Conservation (phyloP, 1,140 invertebrate genomes). For the Steinernema khuongi region DNA sequence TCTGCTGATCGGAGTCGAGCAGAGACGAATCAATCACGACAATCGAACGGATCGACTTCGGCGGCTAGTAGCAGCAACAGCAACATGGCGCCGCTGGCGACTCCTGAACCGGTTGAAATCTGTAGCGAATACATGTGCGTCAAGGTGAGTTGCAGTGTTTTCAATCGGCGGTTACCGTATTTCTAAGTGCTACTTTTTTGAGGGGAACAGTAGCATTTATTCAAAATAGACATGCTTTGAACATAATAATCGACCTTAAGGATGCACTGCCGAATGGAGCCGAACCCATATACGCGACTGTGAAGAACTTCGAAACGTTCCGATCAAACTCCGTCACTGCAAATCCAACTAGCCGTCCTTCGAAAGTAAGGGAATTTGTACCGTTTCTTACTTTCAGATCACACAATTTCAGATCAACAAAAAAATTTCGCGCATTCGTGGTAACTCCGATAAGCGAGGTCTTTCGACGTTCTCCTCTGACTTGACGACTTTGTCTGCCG, state of each 20-base stretch:
- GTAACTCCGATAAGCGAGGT: not conserved
- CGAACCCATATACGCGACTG: slow-evolving; percentile 3
- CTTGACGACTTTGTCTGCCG: not conserved
- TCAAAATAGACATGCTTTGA: too few species aligned
- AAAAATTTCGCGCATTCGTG: slow-evolving; percentile 3
- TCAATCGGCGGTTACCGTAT: slow-evolving; percentile 27
- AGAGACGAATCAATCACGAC: not conserved
- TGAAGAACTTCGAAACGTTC: slow-evolving; percentile 7
- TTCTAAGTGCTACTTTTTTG: not conserved
- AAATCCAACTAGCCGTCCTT: not conserved
- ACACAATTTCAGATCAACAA: not conserved
- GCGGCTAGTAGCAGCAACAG: slow-evolving; percentile 34
- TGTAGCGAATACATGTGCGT: slow-evolving; percentile 68
- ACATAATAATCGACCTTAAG: too few species aligned
- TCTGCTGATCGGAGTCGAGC: slow-evolving; percentile 4
- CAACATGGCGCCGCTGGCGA: slow-evolving; percentile 70
- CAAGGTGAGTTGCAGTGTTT: slow-evolving; percentile 48
- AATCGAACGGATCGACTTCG: slow-evolving; percentile 5
- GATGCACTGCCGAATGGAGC: not conserved
- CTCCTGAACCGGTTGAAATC: slow-evolving; percentile 73
- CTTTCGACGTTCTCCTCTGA: not conserved
- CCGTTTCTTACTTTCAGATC: not conserved
- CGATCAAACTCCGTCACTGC: not conserved
- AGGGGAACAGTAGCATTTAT: too few species aligned
- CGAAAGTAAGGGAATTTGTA: not conserved